Base-by-base conservation (phyloP, 2,113 vertebrate genomes). In the Etheostoma spectabile region DNA sequence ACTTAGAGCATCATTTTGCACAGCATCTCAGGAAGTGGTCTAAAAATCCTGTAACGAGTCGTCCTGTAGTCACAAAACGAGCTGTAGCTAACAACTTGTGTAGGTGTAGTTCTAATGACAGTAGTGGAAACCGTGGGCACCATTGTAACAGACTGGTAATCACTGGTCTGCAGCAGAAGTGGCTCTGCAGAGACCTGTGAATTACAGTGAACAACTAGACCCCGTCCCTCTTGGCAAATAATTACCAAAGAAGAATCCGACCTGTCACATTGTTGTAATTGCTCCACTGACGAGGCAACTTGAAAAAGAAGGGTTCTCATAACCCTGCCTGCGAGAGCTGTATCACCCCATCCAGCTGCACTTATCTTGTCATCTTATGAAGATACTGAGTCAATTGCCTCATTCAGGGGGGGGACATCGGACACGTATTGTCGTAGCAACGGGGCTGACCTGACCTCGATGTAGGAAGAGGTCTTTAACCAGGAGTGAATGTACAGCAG, bases 401-500 rank as follows among this genome's bases (percentile, higher is more conserved):
- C 13, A 27, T 64, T 70, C 21, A 71, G 56, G 16, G 19, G 33
- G 45, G 19, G 33, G 45, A 84, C 68, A 38, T 59, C 5, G 63
- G 24, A 69, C 45, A 60, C 67, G 62, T 78, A 0, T 46, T 27
- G 57, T 15, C 1, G 18, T 30, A 66, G 55, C 24, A 24, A 71
- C 77, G 75, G 52, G 35, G 52, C 65, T 75, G 77, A 84, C 63
- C 86, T 87, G 65, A 84, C 87, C 86, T 80, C 12, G 4, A 69
- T 76, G 81, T 16, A 75, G 46, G 65, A 53, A 42, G 63, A 82
- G 27, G 33, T 73, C 76, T 88, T 66, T 59, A 82, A 80, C 84
- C 24, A 75, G 66, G 24, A 69, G 71, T 59, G 46, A 53, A 82
- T 79, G 77, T 71, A 51, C 19, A 59, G 67, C 79, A 55, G 86